These are phyloP conservation scores for Hypsopygia costalis DNA, from an alignment of 2,888 invertebrate genomes.

Conservation along the genomic window DNA sequence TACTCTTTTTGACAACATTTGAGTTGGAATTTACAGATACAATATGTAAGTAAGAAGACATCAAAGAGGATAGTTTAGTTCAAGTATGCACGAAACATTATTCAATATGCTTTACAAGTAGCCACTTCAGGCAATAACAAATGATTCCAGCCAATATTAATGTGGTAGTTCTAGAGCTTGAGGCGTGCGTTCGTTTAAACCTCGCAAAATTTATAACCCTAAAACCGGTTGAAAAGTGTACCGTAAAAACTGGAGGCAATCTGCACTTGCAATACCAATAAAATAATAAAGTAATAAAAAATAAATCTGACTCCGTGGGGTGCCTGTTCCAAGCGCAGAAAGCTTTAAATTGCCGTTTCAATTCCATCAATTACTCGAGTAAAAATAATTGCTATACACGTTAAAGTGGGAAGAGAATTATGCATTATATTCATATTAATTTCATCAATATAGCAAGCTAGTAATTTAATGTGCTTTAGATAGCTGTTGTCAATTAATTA, in stretches of 20 bases:
- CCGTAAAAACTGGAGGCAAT: conserved; percentile 64
- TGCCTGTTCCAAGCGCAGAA: conserved; percentile 45
- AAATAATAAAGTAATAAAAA: conserved; percentile 70
- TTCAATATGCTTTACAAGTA: conserved; percentile 25
- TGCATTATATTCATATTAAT: conserved; percentile 35
- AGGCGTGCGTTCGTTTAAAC: conserved; percentile 54
- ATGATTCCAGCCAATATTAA: conserved; percentile 57
- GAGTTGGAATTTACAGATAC: conserved; percentile 42
- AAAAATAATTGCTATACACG: conserved; percentile 47
- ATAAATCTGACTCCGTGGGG: conserved; percentile 50
- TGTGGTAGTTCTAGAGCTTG: conserved; percentile 50
- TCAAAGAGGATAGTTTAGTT: conserved; percentile 40
- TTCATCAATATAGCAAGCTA: not conserved
- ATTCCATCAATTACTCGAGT: conserved; percentile 44
- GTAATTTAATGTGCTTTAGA: conserved; percentile 42
- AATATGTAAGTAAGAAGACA: conserved; percentile 29
- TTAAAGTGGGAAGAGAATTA: conserved; percentile 43
- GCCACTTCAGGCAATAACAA: conserved; percentile 47
- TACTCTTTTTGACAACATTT: conserved; percentile 52
- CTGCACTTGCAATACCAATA: conserved; percentile 62
- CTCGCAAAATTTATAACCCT: conserved; percentile 54
- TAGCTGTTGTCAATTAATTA: conserved; percentile 73
- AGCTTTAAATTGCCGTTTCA: conserved; percentile 47
- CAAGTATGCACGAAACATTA: conserved; percentile 3
- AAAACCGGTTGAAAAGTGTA: conserved; percentile 61